phyloP scores from a whole-genome alignment of 2,888 invertebrate genomes.

The Caenorhabditis sp. region DNA sequence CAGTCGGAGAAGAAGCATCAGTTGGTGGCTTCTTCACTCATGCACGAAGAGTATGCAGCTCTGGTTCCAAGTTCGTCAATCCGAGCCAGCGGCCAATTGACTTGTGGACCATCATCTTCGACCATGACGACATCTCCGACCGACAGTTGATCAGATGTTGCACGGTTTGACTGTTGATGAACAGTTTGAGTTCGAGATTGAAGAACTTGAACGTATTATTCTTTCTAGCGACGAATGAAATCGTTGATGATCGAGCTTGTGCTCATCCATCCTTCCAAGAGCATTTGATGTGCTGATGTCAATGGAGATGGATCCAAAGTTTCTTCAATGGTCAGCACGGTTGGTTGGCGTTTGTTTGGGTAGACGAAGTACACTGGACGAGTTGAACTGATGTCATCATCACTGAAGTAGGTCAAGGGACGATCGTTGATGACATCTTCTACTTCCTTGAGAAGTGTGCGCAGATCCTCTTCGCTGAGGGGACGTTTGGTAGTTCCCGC shows the following conservation, averaged over 20 bases:
- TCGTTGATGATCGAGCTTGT: background rate
- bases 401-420: slow-evolving; percentile 2
- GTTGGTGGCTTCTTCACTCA: background rate
- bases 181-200: background rate
- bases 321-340: slow-evolving; percentile 8
- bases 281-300: background rate
- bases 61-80: background rate
- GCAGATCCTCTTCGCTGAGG: background rate
- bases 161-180: background rate
- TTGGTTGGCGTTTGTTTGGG: slow-evolving; percentile 10
- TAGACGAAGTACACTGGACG: slow-evolving; percentile 22
- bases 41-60: background rate
- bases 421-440: slow-evolving; percentile 11
- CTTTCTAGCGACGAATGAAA: slow-evolving; percentile 17
- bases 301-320: background rate
- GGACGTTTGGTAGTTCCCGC: background rate
- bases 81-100: slow-evolving; percentile 20
- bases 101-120: background rate
- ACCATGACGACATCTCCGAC: slow-evolving; percentile 6
- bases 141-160: background rate
- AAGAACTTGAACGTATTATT: too few relatives aligned
- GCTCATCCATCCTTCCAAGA: slow-evolving; percentile 19
- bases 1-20: background rate
- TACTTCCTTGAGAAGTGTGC: slow-evolving; percentile 13
- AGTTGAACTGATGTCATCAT: background rate